Conservation (phyloP, 2,797 vertebrate genomes). For the Diceros bicornis region DNA sequence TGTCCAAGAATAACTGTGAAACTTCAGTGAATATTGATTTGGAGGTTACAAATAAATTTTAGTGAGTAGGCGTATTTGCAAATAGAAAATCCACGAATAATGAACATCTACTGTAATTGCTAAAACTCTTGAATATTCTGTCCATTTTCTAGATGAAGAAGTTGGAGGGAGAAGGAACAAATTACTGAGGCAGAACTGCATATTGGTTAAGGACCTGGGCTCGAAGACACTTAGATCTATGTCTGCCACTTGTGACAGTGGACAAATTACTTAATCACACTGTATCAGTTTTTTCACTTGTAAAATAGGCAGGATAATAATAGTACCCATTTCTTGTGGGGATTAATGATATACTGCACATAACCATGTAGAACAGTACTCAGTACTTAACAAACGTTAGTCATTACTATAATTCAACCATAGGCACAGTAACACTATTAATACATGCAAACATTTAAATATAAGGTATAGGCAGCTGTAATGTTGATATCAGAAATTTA, state of each 20-base stretch:
- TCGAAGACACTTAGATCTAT: constrained; percentile 9
- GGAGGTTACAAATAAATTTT: background rate
- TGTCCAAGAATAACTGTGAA: background rate
- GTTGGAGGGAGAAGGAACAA: background rate
- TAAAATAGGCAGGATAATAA: background rate
- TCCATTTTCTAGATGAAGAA: background rate
- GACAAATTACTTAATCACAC: constrained; percentile 30
- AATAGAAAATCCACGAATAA: background rate
- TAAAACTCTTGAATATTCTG: background rate
- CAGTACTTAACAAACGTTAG: constrained; percentile 1
- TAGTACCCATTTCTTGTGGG: background rate
- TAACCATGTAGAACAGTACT: background rate
- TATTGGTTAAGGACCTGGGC: background rate
- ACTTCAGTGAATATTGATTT: background rate
- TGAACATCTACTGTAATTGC: background rate
- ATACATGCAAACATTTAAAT: background rate
- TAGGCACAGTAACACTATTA: background rate
- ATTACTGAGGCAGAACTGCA: background rate
- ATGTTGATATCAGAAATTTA: background rate
- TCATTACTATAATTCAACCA: background rate
- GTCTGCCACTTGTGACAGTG: background rate
- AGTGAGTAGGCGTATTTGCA: background rate
- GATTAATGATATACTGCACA: background rate
- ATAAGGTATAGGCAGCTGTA: background rate
- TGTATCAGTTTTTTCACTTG: background rate